Base-by-base conservation (phyloP, 2,113 vertebrate species). In the Ciconia boyciana region DNA sequence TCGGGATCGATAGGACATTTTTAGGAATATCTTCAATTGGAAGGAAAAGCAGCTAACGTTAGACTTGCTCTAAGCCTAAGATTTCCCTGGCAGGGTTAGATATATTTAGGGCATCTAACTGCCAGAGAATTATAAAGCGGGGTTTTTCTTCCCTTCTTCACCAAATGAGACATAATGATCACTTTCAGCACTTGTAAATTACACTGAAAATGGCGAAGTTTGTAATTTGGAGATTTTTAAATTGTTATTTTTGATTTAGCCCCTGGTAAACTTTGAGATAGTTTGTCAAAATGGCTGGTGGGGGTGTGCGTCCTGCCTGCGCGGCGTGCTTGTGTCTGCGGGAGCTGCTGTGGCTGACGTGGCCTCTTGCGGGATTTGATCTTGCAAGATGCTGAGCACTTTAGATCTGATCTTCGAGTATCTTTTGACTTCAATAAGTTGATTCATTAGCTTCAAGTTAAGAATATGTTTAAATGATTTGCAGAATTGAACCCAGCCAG, bases 271-370 rank as follows among this genome's bases (percentile, higher is more conserved):
- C 8, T 39, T 58, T 11, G 57, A 55, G 54, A 19, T 7, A 12
- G 24, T 39, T 58, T 3, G 2, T 31, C 44, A 32, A 9, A 39
- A 11, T 5, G 48, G 25, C 11, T 29, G 4, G 15, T 1, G 29
- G 58, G 61, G 31, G 51, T 0, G 1, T 6, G 28, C 2, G 5
- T 13, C 18, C 75, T 24, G 28, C 1, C 28, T 17, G 52, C 2
- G 14, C 0, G 0, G 11, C 8, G 13, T 46, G 13, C 44, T 49
- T 3, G 49, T 61, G 13, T 4, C 57, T 28, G 15, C 0, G 2
- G 39, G 51, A 65, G 61, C 75, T 21, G 32, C 70, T 52, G 77
- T 17, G 41, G 17, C 2, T 1, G 2, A 3, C 0, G 4, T 34
- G 44, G 51, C 51, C 65, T 39, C 58, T 0, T 0, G 7, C 44